Conservation (phyloP, 2,888 invertebrate genomes). For the Agrilus mali region DNA sequence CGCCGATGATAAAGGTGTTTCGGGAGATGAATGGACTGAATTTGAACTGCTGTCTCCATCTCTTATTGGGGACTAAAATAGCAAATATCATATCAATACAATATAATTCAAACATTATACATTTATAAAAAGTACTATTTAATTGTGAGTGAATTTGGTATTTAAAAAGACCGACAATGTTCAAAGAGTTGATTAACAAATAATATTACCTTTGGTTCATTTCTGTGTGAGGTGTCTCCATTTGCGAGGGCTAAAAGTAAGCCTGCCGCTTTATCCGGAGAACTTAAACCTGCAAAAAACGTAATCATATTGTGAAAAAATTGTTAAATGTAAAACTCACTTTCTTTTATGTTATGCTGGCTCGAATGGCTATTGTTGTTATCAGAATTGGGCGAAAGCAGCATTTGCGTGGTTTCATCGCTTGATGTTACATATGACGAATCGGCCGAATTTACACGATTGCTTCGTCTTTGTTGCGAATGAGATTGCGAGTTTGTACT, state of each 20-base stretch:
- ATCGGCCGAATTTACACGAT: slow-evolving; percentile 64
- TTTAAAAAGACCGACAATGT: too few species aligned
- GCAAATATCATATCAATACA: too few species aligned
- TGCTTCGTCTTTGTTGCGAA: slow-evolving; percentile 31
- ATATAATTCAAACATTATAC: too few species aligned
- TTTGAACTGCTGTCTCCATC: slow-evolving; percentile 35
- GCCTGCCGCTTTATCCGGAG: slow-evolving; percentile 40
- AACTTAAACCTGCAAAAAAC: background rate
- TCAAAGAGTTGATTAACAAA: too few species aligned
- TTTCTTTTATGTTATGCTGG: slow-evolving; percentile 17
- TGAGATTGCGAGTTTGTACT: slow-evolving; percentile 38
- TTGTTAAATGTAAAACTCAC: background rate
- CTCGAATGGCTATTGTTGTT: slow-evolving; percentile 13
- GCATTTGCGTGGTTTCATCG: slow-evolving; percentile 43
- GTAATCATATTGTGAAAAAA: too few species aligned
- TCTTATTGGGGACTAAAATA: slow-evolving; percentile 18
- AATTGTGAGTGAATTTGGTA: background rate
- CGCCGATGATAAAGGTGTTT: slow-evolving; percentile 59
- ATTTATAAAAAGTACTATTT: slow-evolving; percentile 13
- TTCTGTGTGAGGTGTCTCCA: slow-evolving; percentile 19
- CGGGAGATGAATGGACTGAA: slow-evolving; percentile 42
- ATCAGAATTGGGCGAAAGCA: slow-evolving; percentile 39
- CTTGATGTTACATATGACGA: slow-evolving; percentile 62
- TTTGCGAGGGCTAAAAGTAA: slow-evolving; percentile 45
- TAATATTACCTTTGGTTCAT: slow-evolving; percentile 4